Percentiles rank a stretch among this genome's conserved stretches.
phyloP scores from a whole-genome alignment of 37 sponge, comb jelly and placozoan genomes.

The Hexactinellida sp. region DNA sequence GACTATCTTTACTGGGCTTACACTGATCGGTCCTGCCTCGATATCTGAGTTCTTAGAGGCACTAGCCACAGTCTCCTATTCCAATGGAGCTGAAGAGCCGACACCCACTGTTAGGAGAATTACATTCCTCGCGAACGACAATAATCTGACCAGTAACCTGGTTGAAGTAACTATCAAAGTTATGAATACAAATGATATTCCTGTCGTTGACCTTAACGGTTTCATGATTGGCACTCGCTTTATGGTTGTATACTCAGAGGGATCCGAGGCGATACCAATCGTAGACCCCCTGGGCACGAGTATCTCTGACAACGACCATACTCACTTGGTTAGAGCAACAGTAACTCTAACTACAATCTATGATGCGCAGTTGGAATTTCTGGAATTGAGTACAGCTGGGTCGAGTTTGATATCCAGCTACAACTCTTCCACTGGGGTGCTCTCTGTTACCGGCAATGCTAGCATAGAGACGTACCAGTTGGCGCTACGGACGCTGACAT shows the following conservation, averaged over 20 bases:
- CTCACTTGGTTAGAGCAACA: constrained; percentile 17
- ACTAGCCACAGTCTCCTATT: constrained; percentile 46
- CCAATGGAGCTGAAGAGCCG: constrained; percentile 61
- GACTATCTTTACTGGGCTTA: constrained; percentile 19
- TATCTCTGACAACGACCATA: constrained; percentile 47
- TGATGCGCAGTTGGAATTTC: constrained; percentile 38
- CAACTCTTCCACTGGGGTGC: constrained; percentile 22
- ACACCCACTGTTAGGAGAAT: constrained; percentile 24
- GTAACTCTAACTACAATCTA: constrained; percentile 30
- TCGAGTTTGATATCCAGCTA: constrained; percentile 31
- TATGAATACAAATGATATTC: constrained; percentile 43
- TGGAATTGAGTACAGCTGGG: constrained; percentile 18
- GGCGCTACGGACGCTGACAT: constrained; percentile 38
- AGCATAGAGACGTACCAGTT: constrained; percentile 41
- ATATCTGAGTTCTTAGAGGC: constrained; percentile 46
- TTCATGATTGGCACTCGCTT: constrained; percentile 21
- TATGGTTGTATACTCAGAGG: constrained; percentile 57
- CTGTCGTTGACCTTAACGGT: constrained; percentile 58
- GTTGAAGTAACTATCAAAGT: constrained; percentile 28
- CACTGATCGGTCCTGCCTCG: constrained; percentile 50
- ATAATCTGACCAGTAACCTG: constrained; percentile 20
- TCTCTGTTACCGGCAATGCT: constrained; percentile 35
- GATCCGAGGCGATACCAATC: constrained; percentile 39
- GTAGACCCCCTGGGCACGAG: constrained; percentile 29
- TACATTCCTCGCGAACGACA: constrained; percentile 37